phyloP scores from a whole-genome alignment of 2,113 vertebrate genomes.

The Chionodraco myersi region DNA sequence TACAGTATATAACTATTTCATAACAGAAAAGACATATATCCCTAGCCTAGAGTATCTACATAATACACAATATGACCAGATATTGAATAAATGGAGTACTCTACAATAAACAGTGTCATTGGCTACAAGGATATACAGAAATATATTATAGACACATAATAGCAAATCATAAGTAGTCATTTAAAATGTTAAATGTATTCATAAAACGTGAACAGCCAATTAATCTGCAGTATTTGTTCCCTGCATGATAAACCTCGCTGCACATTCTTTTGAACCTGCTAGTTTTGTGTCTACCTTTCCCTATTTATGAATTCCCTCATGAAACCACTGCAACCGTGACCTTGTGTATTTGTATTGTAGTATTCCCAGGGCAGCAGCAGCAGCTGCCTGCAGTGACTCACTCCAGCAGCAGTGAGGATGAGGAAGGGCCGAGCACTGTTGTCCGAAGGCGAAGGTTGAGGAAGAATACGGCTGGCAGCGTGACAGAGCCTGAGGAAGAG shows the following conservation, averaged over 20 bases:
- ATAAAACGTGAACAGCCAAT: too few species aligned
- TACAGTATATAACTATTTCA: too few species aligned
- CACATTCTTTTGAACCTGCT: not conserved
- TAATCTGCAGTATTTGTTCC: not conserved
- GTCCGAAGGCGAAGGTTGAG: slow-evolving; percentile 88
- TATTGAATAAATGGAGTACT: too few species aligned
- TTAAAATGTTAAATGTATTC: too few species aligned
- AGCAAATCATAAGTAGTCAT: too few species aligned
- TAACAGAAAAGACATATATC: too few species aligned
- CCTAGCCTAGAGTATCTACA: too few species aligned
- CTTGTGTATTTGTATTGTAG: slow-evolving; percentile 53
- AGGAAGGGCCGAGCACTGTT: slow-evolving; percentile 76
- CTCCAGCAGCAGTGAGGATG: slow-evolving; percentile 86
- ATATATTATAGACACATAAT: too few species aligned
- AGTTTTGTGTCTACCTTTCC: not conserved
- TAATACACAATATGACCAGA: too few species aligned
- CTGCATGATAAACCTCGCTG: slow-evolving; percentile 35
- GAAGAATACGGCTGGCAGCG: slow-evolving; percentile 78
- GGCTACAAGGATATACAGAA: too few species aligned
- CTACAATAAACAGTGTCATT: too few species aligned
- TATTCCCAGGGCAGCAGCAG: slow-evolving; percentile 62
- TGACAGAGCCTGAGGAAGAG: slow-evolving; percentile 82
- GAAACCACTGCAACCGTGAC: not conserved
- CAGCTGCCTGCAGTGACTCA: slow-evolving; percentile 62
- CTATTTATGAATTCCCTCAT: not conserved